Base-by-base conservation (phyloP, 2,888 invertebrate genomes). In the Lymantria dispar region DNA sequence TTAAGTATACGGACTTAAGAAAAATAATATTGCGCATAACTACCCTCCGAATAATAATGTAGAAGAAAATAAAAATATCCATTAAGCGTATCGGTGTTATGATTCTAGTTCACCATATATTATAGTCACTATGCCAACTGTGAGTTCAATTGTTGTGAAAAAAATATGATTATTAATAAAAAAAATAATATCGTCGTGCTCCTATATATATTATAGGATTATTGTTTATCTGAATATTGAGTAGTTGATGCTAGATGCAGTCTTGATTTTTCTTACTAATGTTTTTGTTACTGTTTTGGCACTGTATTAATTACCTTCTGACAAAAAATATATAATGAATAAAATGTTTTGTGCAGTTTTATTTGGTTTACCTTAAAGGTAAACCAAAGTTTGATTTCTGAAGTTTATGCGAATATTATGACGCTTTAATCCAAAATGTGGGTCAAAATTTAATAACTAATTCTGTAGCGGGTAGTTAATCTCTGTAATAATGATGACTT, bases 271-370 rank as follows among this genome's bases (percentile, higher is more conserved):
- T 87, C 86, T 81, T 88, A 89, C 90, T 91, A 91, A 91, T 90
- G 77, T 70, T 86, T 22, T 91, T 91, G 89, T 91, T 91, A 89
- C 83, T 88, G 88, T 89, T 89, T 90, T 87, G 89, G 90, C 91
- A 90, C 91, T 87, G 86, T 89, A 90, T 90, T 90, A 91, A 90
- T 89, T 89, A 91, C 86, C 91, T 89, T 90, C 90, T 89, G 90
- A 90, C 87, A 88, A 90, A 88, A 85, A 87, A 89, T 89, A 89
- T 91, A 88, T 90, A 85, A 90, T 89, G 78, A 89, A 80, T 85
- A 84, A 85, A 86, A 78, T 72, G 54, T 65, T 68, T 64, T 65
- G 61, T 77, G 81, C 51, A 61, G 82, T 90, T 88, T 90, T 76
- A 84, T 88, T 88, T 42, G 3, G 22, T 29, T 10, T 38, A 22